Percentiles rank a stretch among this genome's conserved stretches.
phyloP scores from a whole-genome alignment of 2,888 invertebrate genomes.

The Gymnocheta viridis region DNA sequence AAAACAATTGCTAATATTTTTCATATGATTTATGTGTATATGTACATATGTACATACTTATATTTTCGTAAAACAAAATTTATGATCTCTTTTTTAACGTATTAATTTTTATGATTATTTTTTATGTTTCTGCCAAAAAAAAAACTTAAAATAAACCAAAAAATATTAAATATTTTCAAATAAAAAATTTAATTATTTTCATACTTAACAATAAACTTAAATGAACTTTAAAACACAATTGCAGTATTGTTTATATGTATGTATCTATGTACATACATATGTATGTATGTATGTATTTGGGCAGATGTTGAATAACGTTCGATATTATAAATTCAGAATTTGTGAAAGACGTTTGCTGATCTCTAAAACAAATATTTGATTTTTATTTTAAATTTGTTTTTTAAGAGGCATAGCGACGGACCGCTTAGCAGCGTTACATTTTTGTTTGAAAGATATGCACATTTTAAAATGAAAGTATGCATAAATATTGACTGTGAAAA shows the following conservation, averaged over 20 bases:
- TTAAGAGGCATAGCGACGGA: neutral
- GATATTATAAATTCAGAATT: neutral
- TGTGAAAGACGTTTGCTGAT: neutral
- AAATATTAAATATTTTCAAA: constrained; percentile 10
- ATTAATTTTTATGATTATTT: neutral
- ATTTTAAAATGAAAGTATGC: neutral
- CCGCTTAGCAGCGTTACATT: neutral
- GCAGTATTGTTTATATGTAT: neutral
- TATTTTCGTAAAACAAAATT: neutral
- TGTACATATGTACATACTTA: too few relatives aligned
- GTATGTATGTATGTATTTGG: too few relatives aligned
- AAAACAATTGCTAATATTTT: neutral
- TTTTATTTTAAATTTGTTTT: constrained; percentile 1
- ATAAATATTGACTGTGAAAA: neutral
- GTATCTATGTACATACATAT: too few relatives aligned
- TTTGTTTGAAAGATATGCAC: too few relatives aligned
- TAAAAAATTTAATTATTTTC: neutral
- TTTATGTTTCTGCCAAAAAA: neutral
- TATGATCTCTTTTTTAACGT: neutral
- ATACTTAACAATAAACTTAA: neutral
- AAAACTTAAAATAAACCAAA: constrained; percentile 1
- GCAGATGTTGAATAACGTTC: neutral
- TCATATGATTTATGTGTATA: neutral
- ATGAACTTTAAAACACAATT: neutral
- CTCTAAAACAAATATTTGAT: neutral